Base-by-base conservation (phyloP, 2,797 vertebrate genomes). In the Streptopelia turtur region DNA sequence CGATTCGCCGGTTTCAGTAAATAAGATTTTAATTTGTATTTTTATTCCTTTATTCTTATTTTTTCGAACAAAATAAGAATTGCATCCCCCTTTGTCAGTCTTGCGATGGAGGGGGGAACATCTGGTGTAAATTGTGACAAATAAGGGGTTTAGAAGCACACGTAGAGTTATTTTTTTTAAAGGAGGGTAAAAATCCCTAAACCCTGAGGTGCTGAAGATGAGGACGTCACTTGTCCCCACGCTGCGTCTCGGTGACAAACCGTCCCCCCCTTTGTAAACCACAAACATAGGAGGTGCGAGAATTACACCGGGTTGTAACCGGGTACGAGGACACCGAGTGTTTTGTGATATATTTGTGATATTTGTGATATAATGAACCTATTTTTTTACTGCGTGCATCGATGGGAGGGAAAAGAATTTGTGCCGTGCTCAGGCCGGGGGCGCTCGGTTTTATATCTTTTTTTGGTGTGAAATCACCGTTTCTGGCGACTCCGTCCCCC, bases 301-400 rank as follows among this genome's bases (percentile, higher is more conserved):
- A 35, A 41, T 30, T 14, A 17, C 14, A 2, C 31, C 6, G 37
- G 5, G 15, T 72, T 6, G 27, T 11, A 21, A 13, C 30, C 2
- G 41, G 41, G 14, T 25, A 6, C 3, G 6, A 49, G 11, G 25
- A 23, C 14, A 9, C 52, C 3, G 1, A 2, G 3, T 16, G 13
- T 33, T 60, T 39, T 68, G 25, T 24, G 52, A 37, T 9, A 1
- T 28, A 17, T 28, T 66, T 72, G 59, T 60, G 24, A 1, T 28
- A 17, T 28, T 66, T 72, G 59, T 60, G 24, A 43, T 43, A 43
- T 17, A 43, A 43, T 16, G 15, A 43, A 43, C 13, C 39, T 53
- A 28, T 49, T 24, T 78, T 65, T 65, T 55, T 16, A 10, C 7
- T 16, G 20, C 52, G 1, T 1, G 27, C 10, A 1, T 45, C 16